Conservation (phyloP, 2,113 vertebrate genomes). For the Hylia prasina region DNA sequence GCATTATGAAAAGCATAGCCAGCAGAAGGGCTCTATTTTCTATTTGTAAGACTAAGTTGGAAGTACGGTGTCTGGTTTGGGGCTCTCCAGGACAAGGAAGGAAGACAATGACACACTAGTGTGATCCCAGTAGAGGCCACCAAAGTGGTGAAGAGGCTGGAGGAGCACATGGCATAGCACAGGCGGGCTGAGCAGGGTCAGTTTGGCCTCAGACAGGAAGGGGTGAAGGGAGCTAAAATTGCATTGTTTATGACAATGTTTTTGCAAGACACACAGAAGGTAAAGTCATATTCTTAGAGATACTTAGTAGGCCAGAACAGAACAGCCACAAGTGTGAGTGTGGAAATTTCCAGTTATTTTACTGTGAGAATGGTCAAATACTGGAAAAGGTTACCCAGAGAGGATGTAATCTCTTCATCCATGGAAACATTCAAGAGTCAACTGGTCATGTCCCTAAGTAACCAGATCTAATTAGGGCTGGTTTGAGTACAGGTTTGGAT, state of each 20-base stretch:
- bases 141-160: neutral
- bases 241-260: rapidly evolving
- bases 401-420: neutral
- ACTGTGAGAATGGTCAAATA: neutral
- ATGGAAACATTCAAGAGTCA: neutral
- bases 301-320: neutral
- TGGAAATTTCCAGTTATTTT: neutral
- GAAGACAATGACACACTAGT: neutral
- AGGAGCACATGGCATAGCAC: neutral
- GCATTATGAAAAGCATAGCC: rapidly evolving
- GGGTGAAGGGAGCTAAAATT: neutral
- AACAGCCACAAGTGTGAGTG: rapidly evolving
- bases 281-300: neutral
- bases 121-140: neutral
- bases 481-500: neutral
- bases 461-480: neutral
- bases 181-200: rapidly evolving
- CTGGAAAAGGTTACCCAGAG: neutral
- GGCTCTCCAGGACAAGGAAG: neutral
- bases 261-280: neutral
- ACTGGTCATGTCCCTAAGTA: neutral
- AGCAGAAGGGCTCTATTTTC: rapidly evolving
- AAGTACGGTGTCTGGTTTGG: neutral
- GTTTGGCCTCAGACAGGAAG: neutral
- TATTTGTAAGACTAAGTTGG: rapidly evolving